Percentiles rank a stretch among this genome's conserved stretches.
Conservation (phyloP, 2,797 vertebrate genomes). For the Lacerta bilineata region DNA sequence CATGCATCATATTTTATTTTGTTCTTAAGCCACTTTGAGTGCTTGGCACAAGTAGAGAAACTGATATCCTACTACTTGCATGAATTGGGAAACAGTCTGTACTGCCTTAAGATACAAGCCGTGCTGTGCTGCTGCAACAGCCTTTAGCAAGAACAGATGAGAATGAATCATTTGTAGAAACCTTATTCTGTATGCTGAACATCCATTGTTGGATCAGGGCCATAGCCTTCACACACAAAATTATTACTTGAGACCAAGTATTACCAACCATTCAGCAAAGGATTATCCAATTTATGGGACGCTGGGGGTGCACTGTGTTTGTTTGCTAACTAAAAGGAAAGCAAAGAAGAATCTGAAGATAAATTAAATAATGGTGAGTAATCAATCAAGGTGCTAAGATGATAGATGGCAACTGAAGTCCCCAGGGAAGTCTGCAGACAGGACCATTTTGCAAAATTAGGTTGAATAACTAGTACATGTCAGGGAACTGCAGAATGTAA, state of each 20-base stretch:
- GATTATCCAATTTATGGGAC: constrained; percentile 50
- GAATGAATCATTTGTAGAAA: not conserved
- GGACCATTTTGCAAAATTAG: constrained; percentile 66
- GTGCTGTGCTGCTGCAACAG: not conserved
- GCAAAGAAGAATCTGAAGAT: constrained; percentile 52
- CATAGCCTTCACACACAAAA: constrained; percentile 7
- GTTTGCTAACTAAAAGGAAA: constrained; percentile 56
- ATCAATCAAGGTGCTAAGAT: constrained; percentile 63
- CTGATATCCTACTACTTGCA: not conserved
- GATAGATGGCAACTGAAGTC: constrained; percentile 65
- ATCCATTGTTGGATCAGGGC: constrained; percentile 2
- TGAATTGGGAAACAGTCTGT: not conserved
- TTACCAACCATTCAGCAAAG: constrained; percentile 37
- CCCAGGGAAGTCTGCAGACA: constrained; percentile 57
- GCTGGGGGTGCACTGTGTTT: constrained; percentile 40
- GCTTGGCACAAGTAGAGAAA: not conserved
- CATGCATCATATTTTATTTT: not conserved
- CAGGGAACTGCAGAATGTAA: constrained; percentile 64
- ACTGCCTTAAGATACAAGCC: not conserved
- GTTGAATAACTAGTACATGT: constrained; percentile 65
- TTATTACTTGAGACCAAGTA: constrained; percentile 43
- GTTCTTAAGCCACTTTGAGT: not conserved
- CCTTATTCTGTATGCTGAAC: not conserved
- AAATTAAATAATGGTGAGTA: constrained; percentile 68
- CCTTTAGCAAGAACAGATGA: constrained; percentile 8